These are phyloP conservation scores for Melopsittacus undulatus DNA, from an alignment of 2,797 vertebrate genomes.

Conservation along the genomic window DNA sequence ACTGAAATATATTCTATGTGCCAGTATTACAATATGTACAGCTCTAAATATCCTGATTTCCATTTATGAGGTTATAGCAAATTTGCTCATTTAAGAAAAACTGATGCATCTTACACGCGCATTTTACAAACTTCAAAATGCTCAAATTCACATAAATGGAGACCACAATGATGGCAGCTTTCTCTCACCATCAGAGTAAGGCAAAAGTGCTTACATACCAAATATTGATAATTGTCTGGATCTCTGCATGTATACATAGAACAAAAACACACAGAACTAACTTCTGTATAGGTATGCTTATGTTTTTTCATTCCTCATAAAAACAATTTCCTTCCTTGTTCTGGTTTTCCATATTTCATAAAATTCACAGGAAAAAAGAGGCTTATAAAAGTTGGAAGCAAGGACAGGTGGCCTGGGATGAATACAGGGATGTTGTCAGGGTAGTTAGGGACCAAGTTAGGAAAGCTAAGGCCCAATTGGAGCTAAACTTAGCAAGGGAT, in stretches of 20 bases:
- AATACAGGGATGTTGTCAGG: too few relatives aligned
- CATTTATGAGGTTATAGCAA: not conserved
- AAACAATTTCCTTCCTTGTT: not conserved
- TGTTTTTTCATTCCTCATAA: not conserved
- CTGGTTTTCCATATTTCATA: not conserved
- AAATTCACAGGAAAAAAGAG: too few relatives aligned
- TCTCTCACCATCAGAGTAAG: not conserved
- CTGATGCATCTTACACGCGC: fast-evolving
- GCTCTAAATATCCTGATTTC: not conserved
- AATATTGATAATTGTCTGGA: not conserved
- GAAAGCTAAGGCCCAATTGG: too few relatives aligned
- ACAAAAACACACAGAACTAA: not conserved
- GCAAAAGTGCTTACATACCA: not conserved
- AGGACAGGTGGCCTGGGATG: too few relatives aligned
- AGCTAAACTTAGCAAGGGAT: too few relatives aligned
- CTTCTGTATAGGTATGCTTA: not conserved
- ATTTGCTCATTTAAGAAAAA: not conserved
- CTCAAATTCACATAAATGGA: not conserved
- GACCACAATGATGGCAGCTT: not conserved
- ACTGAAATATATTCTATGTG: not conserved
- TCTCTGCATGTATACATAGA: fast-evolving
- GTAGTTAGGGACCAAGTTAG: too few relatives aligned
- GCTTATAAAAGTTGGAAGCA: too few relatives aligned
- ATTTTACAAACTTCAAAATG: not conserved
- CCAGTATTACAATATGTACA: not conserved